These are phyloP conservation scores for Cyprinodon tularosa DNA, from an alignment of 2,113 vertebrate genomes.

Conservation along the genomic window DNA sequence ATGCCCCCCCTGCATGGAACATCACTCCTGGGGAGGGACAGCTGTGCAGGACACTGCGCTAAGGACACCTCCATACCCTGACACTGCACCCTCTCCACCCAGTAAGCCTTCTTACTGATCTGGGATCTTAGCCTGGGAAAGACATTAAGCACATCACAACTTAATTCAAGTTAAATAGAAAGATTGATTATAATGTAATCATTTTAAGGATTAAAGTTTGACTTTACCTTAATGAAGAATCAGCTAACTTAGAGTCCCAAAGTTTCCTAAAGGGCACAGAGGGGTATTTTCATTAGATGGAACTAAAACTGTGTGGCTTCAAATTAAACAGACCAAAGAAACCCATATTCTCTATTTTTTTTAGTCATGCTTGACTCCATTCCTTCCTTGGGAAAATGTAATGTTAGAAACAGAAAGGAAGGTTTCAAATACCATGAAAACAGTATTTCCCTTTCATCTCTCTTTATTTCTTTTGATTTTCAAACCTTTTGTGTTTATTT, in stretches of 20 bases:
- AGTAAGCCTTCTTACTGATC: slow-evolving; percentile 86
- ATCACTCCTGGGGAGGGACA: slow-evolving; percentile 73
- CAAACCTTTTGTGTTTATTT: slow-evolving; percentile 15
- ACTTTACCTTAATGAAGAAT: slow-evolving; percentile 86
- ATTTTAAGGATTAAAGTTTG: not conserved
- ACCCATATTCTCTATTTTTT: slow-evolving; percentile 1
- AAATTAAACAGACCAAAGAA: slow-evolving; percentile 45
- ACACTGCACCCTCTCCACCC: slow-evolving; percentile 88
- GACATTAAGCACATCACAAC: not conserved
- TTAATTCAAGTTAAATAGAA: not conserved
- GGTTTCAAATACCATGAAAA: slow-evolving; percentile 20
- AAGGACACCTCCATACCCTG: slow-evolving; percentile 86
- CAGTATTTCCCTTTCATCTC: not conserved
- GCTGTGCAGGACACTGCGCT: slow-evolving; percentile 81
- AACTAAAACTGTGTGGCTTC: slow-evolving; percentile 19
- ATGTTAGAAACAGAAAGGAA: not conserved
- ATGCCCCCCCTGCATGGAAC: slow-evolving; percentile 84
- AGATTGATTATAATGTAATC: not conserved
- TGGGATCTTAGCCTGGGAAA: slow-evolving; percentile 79
- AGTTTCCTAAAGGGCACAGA: slow-evolving; percentile 84
- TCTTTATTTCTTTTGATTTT: slow-evolving; percentile 21
- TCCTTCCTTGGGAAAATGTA: slow-evolving; percentile 29
- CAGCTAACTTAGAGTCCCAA: slow-evolving; percentile 90
- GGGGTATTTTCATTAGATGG: not conserved
- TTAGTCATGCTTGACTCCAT: slow-evolving; percentile 16